Base-by-base conservation (phyloP, 2,888 invertebrate species). In the Galeopsomyia nigrocyanea region DNA sequence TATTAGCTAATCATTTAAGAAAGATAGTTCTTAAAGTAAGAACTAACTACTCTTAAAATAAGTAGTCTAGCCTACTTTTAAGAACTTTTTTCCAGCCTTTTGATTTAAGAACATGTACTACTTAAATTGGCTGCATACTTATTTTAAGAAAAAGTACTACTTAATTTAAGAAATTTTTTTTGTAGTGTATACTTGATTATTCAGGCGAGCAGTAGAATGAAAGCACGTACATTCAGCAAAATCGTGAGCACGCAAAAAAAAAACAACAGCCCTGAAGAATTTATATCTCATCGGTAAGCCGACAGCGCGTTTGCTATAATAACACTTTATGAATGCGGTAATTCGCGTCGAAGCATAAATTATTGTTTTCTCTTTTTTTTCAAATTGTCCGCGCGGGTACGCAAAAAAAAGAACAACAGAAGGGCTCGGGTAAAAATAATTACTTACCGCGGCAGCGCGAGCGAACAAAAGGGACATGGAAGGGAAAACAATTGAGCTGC, bases 311-410 rank as follows among this genome's bases (percentile, higher is more conserved):
- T n/a, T n/a, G n/a, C n/a, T 56, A 58, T 63, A 72, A 72, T 67
- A 72, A 68, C 31, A 50, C 67, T 67, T 67, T 72, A 53, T 13
- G 67, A 63, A 72, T 67, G n/a, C n/a, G 62, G 67, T 53, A 62
- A 72, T 72, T 57, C 71, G 51, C 9, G 14, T 26, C 1, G 49
- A 14, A 31, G 47, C 65, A 61, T 61, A 66, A 66, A 61, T 49
- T 71, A 61, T 71, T 70, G 62, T 22, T 57, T 46, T 39, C 10
- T 3, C 13, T 39, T 39, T 39, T 39, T 10, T 39, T 39, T 39
- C 7, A 7, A 39, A 39, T 39, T 39, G 39, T 19, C 16, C 1
- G 14, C 39, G 61, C n/a, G 3, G 39, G 39, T 3, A 26, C 21
- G 61, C 64, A 68, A 55, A 73, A 69, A 39, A 39, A 7, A 39